These are phyloP conservation scores for Psilopogon haemacephalus DNA, from an alignment of 2,113 vertebrate species.

Conservation along the genomic window DNA sequence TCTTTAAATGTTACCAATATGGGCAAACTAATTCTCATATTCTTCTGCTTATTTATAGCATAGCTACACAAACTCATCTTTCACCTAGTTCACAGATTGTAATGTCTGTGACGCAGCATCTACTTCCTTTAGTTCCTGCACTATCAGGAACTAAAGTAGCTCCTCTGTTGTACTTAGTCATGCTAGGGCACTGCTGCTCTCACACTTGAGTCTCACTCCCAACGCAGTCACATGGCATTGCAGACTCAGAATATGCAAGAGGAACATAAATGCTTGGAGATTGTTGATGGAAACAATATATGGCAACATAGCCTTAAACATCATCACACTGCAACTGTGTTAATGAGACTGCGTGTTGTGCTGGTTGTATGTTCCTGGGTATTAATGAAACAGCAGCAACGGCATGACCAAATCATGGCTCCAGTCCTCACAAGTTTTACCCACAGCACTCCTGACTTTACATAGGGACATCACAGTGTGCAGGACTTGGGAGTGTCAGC, in stretches of 20 bases:
- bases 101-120: not conserved
- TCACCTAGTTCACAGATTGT: not conserved
- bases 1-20: too few relatives aligned
- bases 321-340: accelerated
- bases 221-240: not conserved
- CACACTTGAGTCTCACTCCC: not conserved
- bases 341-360: not conserved
- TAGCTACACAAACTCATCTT: not conserved
- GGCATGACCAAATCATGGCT: not conserved
- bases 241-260: not conserved
- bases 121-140: too few relatives aligned
- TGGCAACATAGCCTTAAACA: not conserved
- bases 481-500: too few relatives aligned
- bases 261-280: not conserved
- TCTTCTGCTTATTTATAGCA: not conserved
- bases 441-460: accelerated
- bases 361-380: not conserved
- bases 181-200: not conserved
- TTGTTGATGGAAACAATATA: not conserved
- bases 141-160: not conserved
- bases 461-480: not conserved
- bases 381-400: not conserved
- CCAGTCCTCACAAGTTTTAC: not conserved
- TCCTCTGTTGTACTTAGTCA: not conserved
- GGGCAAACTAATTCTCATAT: not conserved